A percentile compares a stretch with the other conserved stretches of the same genome.
Conservation (phyloP, 2,113 vertebrate genomes). For the Sebastes schlegelii region DNA sequence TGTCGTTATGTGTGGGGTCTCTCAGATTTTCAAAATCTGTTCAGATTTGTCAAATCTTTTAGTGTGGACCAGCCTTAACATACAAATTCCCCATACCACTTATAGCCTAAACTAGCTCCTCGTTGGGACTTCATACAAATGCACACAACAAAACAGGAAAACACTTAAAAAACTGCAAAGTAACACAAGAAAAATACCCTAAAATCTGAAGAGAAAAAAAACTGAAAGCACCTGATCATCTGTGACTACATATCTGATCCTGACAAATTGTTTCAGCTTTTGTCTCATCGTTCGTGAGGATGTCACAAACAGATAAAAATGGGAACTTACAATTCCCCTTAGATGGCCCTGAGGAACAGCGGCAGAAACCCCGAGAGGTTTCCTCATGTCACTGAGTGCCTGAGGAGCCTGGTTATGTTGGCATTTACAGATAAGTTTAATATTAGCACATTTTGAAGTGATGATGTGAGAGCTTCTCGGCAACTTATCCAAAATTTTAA, state of each 20-base stretch:
- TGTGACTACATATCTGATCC: slow-evolving; percentile 2
- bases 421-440: slow-evolving; percentile 7
- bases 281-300: slow-evolving; percentile 1
- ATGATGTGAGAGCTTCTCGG: neutral
- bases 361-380: slow-evolving; percentile 15
- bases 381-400: neutral
- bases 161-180: neutral
- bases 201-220: neutral
- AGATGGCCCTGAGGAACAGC: slow-evolving; percentile 4
- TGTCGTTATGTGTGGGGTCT: no score
- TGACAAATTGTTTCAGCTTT: slow-evolving; percentile 1
- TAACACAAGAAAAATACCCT: neutral
- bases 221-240: neutral
- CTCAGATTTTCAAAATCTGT: no score
- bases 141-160: neutral
- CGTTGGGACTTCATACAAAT: neutral
- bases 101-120: neutral
- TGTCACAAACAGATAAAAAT: neutral
- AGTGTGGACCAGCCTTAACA: neutral
- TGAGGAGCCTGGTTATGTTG: slow-evolving; percentile 13
- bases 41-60: no score
- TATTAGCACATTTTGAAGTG: slow-evolving; percentile 15
- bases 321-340: neutral
- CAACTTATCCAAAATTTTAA: neutral
- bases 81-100: neutral